phyloP scores from a whole-genome alignment of 2,888 invertebrate species.

The Meta bourneti region DNA sequence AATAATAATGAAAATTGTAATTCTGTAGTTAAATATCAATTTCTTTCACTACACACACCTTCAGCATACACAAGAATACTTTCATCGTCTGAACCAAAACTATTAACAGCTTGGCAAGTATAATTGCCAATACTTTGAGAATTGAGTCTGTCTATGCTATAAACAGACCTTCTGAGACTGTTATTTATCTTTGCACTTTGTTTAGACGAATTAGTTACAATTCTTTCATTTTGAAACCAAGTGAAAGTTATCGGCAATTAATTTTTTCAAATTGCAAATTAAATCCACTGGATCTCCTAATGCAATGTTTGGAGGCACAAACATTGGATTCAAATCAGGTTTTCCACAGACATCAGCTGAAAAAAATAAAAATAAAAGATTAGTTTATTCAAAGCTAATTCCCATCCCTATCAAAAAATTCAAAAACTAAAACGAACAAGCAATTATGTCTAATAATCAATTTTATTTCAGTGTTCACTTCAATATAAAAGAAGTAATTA shows the following conservation, averaged over 20 bases:
- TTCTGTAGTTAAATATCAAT: background rate
- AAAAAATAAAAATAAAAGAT: slow-evolving; percentile 17
- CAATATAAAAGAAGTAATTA: too few relatives aligned
- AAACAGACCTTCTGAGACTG: slow-evolving; percentile 35
- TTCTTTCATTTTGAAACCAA: slow-evolving; percentile 73
- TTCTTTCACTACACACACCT: slow-evolving; percentile 46
- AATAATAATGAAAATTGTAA: background rate
- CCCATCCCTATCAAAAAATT: too few relatives aligned
- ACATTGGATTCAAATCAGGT: slow-evolving; percentile 55
- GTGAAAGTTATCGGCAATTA: slow-evolving; percentile 73
- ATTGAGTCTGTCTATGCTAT: slow-evolving; percentile 28
- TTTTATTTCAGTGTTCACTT: too few relatives aligned
- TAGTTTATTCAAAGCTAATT: background rate
- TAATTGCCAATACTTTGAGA: slow-evolving; percentile 68
- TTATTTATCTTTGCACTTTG: slow-evolving; percentile 31
- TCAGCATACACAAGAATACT: slow-evolving; percentile 63
- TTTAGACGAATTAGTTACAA: slow-evolving; percentile 10
- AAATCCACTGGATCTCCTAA: slow-evolving; percentile 60
- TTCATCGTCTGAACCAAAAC: slow-evolving; percentile 44
- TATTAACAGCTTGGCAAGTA: slow-evolving; percentile 62
- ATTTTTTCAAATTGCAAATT: slow-evolving; percentile 70
- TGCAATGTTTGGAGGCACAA: slow-evolving; percentile 62
- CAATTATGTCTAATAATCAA: too few relatives aligned
- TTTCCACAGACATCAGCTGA: slow-evolving; percentile 25
- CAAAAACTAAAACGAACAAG: too few relatives aligned